These are phyloP conservation scores for Chlorodrepanis virens DNA, from an alignment of 2,113 vertebrate genomes.

Conservation along the genomic window DNA sequence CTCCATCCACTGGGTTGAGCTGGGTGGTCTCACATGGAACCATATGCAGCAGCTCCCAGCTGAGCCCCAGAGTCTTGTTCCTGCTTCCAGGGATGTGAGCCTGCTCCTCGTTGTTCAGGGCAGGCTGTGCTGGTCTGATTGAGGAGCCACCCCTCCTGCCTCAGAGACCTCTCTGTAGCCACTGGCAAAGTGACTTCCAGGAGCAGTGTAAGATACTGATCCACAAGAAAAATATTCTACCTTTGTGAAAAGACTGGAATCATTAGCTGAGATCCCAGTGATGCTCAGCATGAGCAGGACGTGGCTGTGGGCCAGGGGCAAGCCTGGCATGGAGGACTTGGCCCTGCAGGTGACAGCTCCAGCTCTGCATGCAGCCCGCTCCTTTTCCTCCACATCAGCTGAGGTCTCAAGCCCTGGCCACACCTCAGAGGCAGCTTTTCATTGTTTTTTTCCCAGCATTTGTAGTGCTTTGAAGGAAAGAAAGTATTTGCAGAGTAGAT, in stretches of 20 bases:
- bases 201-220: not conserved
- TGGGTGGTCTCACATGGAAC: fast-evolving
- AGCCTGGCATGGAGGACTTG: fast-evolving
- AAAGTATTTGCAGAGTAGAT: not conserved
- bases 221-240: not conserved
- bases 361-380: not conserved
- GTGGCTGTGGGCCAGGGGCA: fast-evolving
- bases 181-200: not conserved
- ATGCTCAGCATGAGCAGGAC: not conserved
- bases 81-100: not conserved
- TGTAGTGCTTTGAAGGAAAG: not conserved
- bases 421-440: not conserved
- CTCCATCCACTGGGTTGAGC: not conserved
- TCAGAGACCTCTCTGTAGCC: not conserved
- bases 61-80: not conserved
- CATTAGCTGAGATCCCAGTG: not conserved
- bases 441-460: not conserved
- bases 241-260: not conserved
- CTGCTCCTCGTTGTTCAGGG: not conserved
- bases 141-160: not conserved
- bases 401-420: not conserved
- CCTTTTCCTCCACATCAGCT: not conserved
- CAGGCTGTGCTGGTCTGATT: not conserved
- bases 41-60: not conserved
- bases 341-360: not conserved